Conservation (phyloP, 2,113 vertebrate species). For the Catagonus wagneri region DNA sequence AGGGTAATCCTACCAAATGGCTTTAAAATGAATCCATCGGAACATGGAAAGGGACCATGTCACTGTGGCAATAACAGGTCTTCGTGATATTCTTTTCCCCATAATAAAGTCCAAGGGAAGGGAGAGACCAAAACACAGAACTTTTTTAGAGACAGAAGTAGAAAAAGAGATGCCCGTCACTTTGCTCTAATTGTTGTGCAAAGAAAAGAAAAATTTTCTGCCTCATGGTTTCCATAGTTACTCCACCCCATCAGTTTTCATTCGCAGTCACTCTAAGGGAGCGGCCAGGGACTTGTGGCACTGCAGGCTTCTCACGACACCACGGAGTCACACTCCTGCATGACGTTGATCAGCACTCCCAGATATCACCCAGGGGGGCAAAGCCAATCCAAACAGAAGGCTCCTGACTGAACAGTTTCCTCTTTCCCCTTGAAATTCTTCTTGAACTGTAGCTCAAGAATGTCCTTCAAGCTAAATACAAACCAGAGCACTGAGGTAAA, state of each 20-base stretch:
- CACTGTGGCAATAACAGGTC: not conserved
- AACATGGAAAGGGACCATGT: not conserved
- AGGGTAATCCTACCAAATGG: not conserved
- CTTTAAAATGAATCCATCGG: not conserved
- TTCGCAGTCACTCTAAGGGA: not conserved
- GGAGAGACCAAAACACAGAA: constrained; percentile 47
- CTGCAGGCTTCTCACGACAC: fast-evolving
- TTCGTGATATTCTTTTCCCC: not conserved
- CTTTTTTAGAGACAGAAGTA: constrained; percentile 46
- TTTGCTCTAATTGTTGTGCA: constrained; percentile 59
- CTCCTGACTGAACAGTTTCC: not conserved
- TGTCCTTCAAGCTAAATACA: constrained; percentile 20
- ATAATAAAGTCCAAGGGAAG: constrained; percentile 37
- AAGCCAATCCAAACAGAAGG: not conserved
- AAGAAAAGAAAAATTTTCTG: not conserved
- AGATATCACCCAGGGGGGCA: not conserved
- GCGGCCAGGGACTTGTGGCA: not conserved
- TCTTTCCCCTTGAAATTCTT: constrained; percentile 8
- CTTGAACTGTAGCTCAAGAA: not conserved
- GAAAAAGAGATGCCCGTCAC: constrained; percentile 24
- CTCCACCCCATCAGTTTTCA: not conserved
- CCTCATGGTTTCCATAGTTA: constrained; percentile 73
- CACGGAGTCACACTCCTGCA: fast-evolving
- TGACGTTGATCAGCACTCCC: not conserved
- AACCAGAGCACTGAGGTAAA: not conserved